Evolutionary conservation across 2,797 vertebrate genomes (phyloP).

Genomic region (Aldrovandia affinis): DNA sequence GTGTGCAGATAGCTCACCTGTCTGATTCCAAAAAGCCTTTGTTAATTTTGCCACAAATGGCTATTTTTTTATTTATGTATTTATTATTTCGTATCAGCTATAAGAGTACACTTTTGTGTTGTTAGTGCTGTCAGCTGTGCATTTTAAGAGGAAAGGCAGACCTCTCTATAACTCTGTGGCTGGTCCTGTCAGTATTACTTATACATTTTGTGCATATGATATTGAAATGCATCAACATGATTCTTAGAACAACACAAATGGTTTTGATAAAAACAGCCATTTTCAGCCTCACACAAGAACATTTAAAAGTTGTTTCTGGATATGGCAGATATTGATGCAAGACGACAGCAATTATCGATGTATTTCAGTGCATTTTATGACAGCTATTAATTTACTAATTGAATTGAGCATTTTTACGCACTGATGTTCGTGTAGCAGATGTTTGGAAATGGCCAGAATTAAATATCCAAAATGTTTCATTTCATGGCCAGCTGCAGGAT

Average conservation of each 20-base stretch:
- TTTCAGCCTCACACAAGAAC: too few relatives aligned
- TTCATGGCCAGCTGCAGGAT: conserved; percentile 9
- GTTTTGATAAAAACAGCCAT: too few relatives aligned
- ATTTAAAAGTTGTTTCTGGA: too few relatives aligned
- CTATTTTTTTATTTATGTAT: background rate
- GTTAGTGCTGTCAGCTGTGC: too few relatives aligned
- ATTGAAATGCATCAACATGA: background rate
- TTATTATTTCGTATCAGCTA: background rate
- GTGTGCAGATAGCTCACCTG: background rate
- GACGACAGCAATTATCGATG: background rate
- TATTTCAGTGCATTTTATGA: background rate
- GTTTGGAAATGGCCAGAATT: background rate
- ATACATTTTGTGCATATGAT: background rate
- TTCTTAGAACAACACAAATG: background rate
- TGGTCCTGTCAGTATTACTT: background rate
- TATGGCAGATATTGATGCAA: background rate
- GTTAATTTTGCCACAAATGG: background rate
- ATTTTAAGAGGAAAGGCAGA: background rate
- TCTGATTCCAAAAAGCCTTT: background rate
- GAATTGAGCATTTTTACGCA: background rate
- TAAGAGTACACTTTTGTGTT: too few relatives aligned
- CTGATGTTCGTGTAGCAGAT: background rate
- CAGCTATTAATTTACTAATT: too few relatives aligned
- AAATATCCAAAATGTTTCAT: background rate
- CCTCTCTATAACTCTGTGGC: background rate